Base-by-base conservation (phyloP, 2,888 invertebrate species). In the Magallana nippona region DNA sequence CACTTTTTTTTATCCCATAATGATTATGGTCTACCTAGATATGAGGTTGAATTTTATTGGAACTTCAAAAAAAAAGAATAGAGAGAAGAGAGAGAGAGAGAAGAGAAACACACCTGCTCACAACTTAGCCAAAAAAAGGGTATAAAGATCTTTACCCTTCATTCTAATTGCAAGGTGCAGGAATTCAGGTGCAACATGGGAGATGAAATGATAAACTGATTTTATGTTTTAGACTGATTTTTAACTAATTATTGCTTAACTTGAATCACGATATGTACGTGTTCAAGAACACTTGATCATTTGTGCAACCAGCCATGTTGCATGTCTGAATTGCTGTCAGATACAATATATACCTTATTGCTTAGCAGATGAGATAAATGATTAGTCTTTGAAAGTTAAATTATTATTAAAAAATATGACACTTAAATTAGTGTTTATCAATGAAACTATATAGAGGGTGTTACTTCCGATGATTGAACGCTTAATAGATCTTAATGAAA, bases 161-260 rank as follows among this genome's bases (percentile, higher is more conserved):
- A 13, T 71, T 27, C 32, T 10, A 71, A 71, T 71, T 71, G 71
- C 32, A 71, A 71, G 71, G 71, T 13, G 32, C 13, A 71, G 71
- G 22, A 71, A 71, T 22, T 71, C 71, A 71, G 2, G 71, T 71
- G 71, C 27, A 71, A 32, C 27, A 71, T 27, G 13, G 22, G 2
- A 11, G 71, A 71, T 71, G 71, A 71, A 71, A 71, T 15, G 71
- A 71, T 71, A 71, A 44, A 71, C 71, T 71, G 71, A 71, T 71
- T 71, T 32, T 71, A 27, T 71, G 71, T 71, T 71, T 71, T 71
- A 71, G 71, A 15, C 11, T 13, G 32, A 27, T 71, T 27, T 63
- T 71, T 27, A 15, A 27, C 22, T 71, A 27, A 71, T 71, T 71
- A 71, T 71, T 71, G 32, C 71, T 32, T 15, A 71, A 71, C 27